Evolutionary conservation across 1,140 invertebrate species (phyloP).

Genomic region (Pomacea maculata): DNA sequence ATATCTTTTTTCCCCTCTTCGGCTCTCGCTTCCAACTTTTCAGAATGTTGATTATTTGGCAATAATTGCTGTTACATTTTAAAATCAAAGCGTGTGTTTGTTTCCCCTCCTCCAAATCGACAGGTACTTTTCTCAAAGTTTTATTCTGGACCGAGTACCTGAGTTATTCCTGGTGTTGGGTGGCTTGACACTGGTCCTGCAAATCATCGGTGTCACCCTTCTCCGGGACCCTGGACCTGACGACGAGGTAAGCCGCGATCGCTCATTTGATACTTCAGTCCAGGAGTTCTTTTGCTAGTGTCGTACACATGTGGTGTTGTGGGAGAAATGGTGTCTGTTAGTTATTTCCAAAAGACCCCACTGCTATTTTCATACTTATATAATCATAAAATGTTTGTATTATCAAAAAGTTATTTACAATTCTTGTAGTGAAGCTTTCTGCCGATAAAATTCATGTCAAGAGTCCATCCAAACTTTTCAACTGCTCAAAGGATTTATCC

Average conservation of each 20-base stretch:
- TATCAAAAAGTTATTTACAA: too few species aligned
- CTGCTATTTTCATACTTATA: too few species aligned
- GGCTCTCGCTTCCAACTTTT: not conserved
- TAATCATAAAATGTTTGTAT: too few species aligned
- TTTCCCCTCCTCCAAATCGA: not conserved
- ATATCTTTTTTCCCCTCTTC: too few species aligned
- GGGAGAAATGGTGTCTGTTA: not conserved
- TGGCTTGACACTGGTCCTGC: slow-evolving; percentile 50
- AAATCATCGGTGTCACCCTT: slow-evolving; percentile 42
- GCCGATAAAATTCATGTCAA: too few species aligned
- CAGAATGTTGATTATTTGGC: not conserved
- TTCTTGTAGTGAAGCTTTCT: too few species aligned
- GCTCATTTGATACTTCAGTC: not conserved
- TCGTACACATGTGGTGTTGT: not conserved
- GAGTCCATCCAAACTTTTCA: too few species aligned
- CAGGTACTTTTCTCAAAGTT: slow-evolving; percentile 59
- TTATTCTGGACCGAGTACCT: slow-evolving; percentile 60
- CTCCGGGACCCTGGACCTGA: slow-evolving; percentile 19
- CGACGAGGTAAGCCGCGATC: slow-evolving; percentile 24
- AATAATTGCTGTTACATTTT: not conserved
- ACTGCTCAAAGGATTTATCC: too few species aligned
- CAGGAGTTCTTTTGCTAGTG: not conserved
- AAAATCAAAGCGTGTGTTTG: not conserved
- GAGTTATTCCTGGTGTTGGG: slow-evolving; percentile 59
- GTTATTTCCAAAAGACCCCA: not conserved